Percentiles rank a stretch among this genome's conserved stretches.
These are phyloP conservation scores for Salminus brasiliensis DNA, from an alignment of 2,113 vertebrate species.

Conservation along the genomic window DNA sequence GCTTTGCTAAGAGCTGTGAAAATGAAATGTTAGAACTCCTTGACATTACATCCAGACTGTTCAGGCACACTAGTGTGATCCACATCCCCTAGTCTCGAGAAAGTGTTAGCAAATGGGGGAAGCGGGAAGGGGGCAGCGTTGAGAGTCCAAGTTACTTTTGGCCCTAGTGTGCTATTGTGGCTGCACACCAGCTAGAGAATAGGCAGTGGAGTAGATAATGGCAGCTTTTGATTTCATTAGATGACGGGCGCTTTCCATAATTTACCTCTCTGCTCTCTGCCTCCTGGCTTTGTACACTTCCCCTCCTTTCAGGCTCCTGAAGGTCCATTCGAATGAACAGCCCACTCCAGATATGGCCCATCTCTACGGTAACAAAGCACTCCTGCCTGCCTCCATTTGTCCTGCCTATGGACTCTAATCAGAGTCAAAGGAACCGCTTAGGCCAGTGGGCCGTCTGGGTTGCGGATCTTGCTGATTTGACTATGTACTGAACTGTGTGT, in stretches of 20 bases:
- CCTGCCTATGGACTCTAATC: slow-evolving; percentile 27
- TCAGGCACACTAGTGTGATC: background rate
- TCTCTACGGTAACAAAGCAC: slow-evolving; percentile 41
- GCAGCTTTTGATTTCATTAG: slow-evolving; percentile 41
- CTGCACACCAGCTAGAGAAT: background rate
- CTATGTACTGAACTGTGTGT: background rate
- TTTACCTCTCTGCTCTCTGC: background rate
- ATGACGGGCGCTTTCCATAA: slow-evolving; percentile 33
- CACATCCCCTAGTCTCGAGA: background rate
- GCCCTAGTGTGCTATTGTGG: background rate
- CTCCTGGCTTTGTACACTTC: slow-evolving; percentile 12
- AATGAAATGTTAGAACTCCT: background rate
- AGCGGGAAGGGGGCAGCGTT: no score
- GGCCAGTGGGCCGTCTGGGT: slow-evolving; percentile 6
- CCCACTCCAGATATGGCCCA: slow-evolving; percentile 27
- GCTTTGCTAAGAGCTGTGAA: no score
- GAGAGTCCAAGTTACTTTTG: background rate
- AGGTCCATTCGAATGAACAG: slow-evolving; percentile 28
- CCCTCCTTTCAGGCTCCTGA: background rate
- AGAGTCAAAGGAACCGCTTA: slow-evolving; percentile 2
- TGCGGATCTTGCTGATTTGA: slow-evolving; percentile 18
- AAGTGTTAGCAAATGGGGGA: background rate
- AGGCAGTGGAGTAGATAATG: slow-evolving; percentile 47
- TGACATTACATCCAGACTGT: background rate
- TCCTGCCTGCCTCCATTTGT: background rate